Evolutionary conservation across 2,888 invertebrate species (phyloP).

Genomic region (Drosophila parthenogenetica): DNA sequence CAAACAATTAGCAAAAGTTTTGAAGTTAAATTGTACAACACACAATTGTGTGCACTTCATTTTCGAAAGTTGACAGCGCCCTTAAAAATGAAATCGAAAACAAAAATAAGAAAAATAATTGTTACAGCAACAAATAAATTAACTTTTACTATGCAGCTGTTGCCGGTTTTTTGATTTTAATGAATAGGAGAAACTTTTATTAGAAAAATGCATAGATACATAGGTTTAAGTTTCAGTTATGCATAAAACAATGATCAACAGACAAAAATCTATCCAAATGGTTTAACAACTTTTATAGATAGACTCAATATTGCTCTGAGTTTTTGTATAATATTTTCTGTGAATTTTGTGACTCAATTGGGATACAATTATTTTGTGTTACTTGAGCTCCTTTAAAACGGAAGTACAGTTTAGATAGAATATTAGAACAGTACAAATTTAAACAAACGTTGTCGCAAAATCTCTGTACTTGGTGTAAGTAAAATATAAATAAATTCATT

Average conservation of each 20-base stretch:
- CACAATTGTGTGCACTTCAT: slow-evolving; percentile 17
- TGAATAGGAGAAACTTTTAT: slow-evolving; percentile 16
- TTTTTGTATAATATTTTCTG: background rate
- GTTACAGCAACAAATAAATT: slow-evolving; percentile 44
- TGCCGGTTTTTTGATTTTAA: slow-evolving; percentile 54
- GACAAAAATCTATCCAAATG: slow-evolving; percentile 18
- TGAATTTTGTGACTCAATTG: slow-evolving; percentile 6
- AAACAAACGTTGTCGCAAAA: no score
- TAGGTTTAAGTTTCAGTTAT: slow-evolving; percentile 33
- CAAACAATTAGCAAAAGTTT: slow-evolving; percentile 58
- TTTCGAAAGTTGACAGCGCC: slow-evolving; percentile 38
- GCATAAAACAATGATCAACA: slow-evolving; percentile 10
- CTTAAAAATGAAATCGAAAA: slow-evolving; percentile 10
- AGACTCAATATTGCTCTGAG: slow-evolving; percentile 16
- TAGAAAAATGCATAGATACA: slow-evolving; percentile 1
- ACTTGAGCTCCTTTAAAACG: no score
- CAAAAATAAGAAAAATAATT: slow-evolving; percentile 14
- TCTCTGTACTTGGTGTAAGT: no score
- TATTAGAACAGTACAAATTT: no score
- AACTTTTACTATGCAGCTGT: slow-evolving; percentile 56
- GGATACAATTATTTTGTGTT: slow-evolving; percentile 1
- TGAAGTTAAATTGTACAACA: slow-evolving; percentile 49
- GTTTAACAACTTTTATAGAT: slow-evolving; percentile 52
- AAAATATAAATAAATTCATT: no score
- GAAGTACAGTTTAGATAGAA: no score